Conservation (phyloP, 2,113 vertebrate species). For the Cariama cristata region DNA sequence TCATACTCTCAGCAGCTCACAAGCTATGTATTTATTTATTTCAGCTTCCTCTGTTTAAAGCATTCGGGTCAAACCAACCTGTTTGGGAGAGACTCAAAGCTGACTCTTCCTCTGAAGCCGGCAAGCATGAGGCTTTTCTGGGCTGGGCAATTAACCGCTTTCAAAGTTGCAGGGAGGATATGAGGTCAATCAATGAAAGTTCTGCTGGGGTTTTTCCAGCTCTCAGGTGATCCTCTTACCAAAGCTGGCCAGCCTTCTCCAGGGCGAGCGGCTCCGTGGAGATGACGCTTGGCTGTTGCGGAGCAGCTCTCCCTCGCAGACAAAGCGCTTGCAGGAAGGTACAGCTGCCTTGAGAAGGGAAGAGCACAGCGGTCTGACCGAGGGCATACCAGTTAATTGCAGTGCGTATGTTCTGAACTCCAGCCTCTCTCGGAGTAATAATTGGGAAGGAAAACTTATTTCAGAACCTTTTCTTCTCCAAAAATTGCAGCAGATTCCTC, state of each 20-base stretch:
- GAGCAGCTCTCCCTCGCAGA: not conserved
- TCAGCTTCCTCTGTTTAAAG: not conserved
- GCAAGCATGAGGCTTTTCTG: not conserved
- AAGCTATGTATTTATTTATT: not conserved
- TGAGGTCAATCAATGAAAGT: not conserved
- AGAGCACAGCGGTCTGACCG: not conserved
- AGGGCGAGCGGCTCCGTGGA: not conserved
- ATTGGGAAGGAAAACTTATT: not conserved
- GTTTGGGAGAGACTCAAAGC: not conserved
- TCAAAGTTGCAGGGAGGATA: not conserved
- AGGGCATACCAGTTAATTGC: not conserved
- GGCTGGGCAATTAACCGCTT: not conserved
- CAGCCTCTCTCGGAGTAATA: not conserved
- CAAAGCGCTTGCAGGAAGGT: not conserved
- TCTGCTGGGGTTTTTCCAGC: not conserved
- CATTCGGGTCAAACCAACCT: not conserved
- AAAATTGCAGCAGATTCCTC: not conserved
- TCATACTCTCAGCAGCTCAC: not conserved
- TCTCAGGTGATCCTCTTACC: not conserved
- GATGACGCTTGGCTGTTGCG: not conserved
- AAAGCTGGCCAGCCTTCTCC: not conserved
- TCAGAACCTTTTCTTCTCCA: not conserved
- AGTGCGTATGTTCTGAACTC: not conserved
- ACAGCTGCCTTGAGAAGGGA: not conserved
- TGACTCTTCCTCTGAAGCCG: not conserved